Conservation (phyloP, 2,113 vertebrate species). For the Clarias macrocephalus region DNA sequence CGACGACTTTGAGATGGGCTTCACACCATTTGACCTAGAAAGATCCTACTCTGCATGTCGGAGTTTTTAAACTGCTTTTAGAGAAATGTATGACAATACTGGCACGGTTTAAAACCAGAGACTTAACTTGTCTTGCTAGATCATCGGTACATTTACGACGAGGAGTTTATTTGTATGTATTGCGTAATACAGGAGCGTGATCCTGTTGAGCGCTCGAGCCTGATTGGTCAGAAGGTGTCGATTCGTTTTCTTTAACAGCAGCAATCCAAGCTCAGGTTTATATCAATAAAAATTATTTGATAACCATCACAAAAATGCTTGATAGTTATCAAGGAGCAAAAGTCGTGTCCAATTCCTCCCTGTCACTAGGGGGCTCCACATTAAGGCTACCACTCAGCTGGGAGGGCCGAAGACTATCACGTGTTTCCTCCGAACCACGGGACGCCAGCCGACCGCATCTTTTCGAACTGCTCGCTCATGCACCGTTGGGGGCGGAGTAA, state of each 20-base stretch:
- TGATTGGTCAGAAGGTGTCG: background rate
- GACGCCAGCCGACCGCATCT: no score
- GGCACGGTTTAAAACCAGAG: background rate
- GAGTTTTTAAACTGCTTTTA: background rate
- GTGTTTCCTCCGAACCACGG: no score
- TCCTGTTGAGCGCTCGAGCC: background rate
- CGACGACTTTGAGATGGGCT: constrained; percentile 56
- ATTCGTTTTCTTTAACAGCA: background rate
- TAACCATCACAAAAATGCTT: no score
- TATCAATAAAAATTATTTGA: background rate
- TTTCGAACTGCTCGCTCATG: no score
- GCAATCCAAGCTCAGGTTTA: background rate
- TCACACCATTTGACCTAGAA: constrained; percentile 48
- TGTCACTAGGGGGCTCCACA: no score
- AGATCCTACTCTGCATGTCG: constrained; percentile 17
- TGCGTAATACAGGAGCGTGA: background rate
- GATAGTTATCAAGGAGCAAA: no score
- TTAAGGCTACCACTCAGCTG: no score
- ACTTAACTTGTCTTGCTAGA: background rate
- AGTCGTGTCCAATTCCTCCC: no score
- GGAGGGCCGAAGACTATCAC: no score
- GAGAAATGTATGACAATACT: background rate
- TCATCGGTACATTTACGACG: background rate
- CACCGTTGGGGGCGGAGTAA: no score
- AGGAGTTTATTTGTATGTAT: background rate